Conservation (phyloP, 2,888 invertebrate genomes). For the Agrochola lychnidis region DNA sequence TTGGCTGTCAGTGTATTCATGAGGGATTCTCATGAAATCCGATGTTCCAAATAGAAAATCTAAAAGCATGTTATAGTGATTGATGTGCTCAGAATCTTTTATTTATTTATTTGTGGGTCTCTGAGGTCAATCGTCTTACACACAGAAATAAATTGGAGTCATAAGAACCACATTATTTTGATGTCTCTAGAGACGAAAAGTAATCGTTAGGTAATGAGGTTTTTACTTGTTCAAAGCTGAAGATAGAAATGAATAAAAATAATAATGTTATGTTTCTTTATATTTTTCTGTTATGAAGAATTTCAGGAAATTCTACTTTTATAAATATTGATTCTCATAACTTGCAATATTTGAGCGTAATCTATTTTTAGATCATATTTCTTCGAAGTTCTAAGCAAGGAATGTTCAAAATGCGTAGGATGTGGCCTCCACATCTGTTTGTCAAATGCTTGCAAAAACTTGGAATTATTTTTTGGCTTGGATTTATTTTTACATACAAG, state of each 20-base stretch:
- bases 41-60: conserved; percentile 32
- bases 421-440: background rate
- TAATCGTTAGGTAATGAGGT: conserved; percentile 33
- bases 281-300: background rate
- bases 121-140: conserved; percentile 28
- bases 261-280: background rate
- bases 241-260: background rate
- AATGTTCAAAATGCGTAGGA: background rate
- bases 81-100: conserved; percentile 32
- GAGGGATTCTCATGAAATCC: conserved; percentile 38
- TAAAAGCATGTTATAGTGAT: conserved; percentile 35
- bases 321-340: background rate
- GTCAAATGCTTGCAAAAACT: background rate
- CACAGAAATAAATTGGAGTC: conserved; percentile 34
- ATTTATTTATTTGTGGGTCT: conserved; percentile 40
- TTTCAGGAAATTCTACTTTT: background rate
- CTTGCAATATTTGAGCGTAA: background rate
- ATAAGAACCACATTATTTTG: conserved; percentile 20
- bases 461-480: background rate
- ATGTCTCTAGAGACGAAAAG: conserved; percentile 14
- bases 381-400: background rate
- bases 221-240: conserved; percentile 3
- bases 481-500: no score
- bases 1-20: conserved; percentile 43
- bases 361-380: background rate